Conservation (phyloP, 2,888 invertebrate genomes). For the Clunio marinus region DNA sequence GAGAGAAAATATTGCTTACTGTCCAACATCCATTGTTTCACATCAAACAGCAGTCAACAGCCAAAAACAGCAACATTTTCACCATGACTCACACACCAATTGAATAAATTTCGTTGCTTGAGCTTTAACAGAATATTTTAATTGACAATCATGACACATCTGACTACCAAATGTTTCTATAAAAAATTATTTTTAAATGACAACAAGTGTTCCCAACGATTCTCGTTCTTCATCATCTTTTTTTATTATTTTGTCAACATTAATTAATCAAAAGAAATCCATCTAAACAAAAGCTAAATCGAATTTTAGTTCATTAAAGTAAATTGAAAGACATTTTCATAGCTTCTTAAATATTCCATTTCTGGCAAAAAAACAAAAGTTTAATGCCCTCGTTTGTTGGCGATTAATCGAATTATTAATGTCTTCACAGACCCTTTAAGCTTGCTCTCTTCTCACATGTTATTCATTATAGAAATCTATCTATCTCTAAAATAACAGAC, state of each 20-base stretch:
- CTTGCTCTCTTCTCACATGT: too few relatives aligned
- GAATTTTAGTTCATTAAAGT: too few relatives aligned
- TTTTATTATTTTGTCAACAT: neutral
- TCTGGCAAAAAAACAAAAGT: neutral
- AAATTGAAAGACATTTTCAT: too few relatives aligned
- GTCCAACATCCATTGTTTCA: neutral
- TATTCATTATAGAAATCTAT: neutral
- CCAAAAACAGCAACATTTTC: neutral
- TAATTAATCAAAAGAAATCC: too few relatives aligned
- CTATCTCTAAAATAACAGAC: neutral
- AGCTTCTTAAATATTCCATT: neutral
- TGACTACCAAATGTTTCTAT: neutral
- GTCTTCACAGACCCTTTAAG: too few relatives aligned
- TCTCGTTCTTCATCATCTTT: neutral
- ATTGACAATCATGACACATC: constrained; percentile 14
- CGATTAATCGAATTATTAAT: constrained; percentile 6
- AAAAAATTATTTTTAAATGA: neutral
- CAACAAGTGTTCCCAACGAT: too few relatives aligned
- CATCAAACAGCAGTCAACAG: neutral
- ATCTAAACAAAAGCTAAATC: too few relatives aligned
- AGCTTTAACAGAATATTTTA: neutral
- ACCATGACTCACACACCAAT: too few relatives aligned
- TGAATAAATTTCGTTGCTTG: neutral
- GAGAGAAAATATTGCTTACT: neutral
- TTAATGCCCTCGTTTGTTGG: neutral